Evolutionary conservation across 2,797 vertebrate species (phyloP).

Genomic region (Capromys pilorides): DNA sequence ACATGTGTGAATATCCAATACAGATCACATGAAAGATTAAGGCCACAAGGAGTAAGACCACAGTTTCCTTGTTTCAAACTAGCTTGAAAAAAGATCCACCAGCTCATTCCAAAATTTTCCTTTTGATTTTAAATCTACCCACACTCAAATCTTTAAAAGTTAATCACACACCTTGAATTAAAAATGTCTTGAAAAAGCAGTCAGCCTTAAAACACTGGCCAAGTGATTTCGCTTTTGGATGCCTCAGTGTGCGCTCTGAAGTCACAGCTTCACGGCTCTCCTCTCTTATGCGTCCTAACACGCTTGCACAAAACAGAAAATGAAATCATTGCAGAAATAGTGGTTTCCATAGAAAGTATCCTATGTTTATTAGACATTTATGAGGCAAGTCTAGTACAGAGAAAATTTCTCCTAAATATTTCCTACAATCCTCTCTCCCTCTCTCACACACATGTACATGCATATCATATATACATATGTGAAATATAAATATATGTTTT

Average conservation of each 20-base stretch:
- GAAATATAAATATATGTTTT: neutral
- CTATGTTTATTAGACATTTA: neutral
- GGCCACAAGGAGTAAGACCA: conserved; percentile 2
- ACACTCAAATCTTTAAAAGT: conserved; percentile 69
- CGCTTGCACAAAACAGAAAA: neutral
- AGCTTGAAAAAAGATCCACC: conserved; percentile 44
- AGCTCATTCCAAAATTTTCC: conserved; percentile 7
- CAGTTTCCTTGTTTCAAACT: neutral
- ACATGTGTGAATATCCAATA: neutral
- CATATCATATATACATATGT: neutral
- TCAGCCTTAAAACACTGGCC: conserved; percentile 74
- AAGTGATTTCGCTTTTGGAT: conserved; percentile 49
- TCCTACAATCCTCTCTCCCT: neutral
- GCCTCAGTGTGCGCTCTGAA: conserved; percentile 44
- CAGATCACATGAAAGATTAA: conserved; percentile 56
- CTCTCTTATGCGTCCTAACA: conserved; percentile 50
- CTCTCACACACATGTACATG: neutral
- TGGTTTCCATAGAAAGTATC: neutral
- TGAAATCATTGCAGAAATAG: neutral
- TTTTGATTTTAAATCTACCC: conserved; percentile 70
- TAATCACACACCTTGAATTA: conserved; percentile 77
- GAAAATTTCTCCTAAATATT: neutral
- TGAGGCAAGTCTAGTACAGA: neutral
- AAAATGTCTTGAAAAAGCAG: conserved; percentile 71
- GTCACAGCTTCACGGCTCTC: conserved; percentile 45